These are phyloP conservation scores for Dicycla oo DNA, from an alignment of 2,888 invertebrate genomes.

Conservation along the genomic window DNA sequence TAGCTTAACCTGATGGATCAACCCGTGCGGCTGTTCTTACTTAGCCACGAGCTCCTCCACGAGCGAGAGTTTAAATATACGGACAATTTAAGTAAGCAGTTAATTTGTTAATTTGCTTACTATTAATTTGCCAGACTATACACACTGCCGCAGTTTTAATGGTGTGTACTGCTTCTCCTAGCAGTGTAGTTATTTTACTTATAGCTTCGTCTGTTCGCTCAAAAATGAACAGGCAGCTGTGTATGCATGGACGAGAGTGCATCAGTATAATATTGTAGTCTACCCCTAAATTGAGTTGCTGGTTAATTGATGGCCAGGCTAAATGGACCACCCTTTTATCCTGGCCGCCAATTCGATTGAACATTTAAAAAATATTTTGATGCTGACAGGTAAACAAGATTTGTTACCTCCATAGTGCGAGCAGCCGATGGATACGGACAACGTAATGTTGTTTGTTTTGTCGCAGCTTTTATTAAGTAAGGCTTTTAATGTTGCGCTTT, in stretches of 20 bases:
- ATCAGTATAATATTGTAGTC: slow-evolving; percentile 11
- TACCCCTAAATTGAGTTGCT: slow-evolving; percentile 28
- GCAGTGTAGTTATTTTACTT: not conserved
- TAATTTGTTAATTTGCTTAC: not conserved
- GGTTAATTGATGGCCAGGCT: slow-evolving; percentile 21
- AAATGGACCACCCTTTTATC: too few species aligned
- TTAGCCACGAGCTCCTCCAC: too few species aligned
- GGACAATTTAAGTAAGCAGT: not conserved
- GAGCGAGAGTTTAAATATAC: not conserved
- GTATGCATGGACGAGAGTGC: not conserved
- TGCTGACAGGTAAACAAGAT: not conserved
- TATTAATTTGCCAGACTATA: not conserved
- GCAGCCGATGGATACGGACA: not conserved
- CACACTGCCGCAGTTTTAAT: not conserved
- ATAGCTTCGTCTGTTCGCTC: not conserved
- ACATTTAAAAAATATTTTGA: slow-evolving; percentile 31
- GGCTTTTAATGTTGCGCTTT: not conserved
- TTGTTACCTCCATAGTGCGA: not conserved
- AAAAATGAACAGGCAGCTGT: not conserved
- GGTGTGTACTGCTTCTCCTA: not conserved
- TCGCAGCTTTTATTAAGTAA: not conserved
- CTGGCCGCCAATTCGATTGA: slow-evolving; percentile 31
- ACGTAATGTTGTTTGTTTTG: slow-evolving; percentile 6
- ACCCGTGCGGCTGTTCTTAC: too few species aligned
- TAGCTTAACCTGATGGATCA: too few species aligned